A percentile compares a stretch with the other conserved stretches of the same genome.
Conservation (phyloP, 1,140 invertebrate species). For the Listronotus bonariensis region DNA sequence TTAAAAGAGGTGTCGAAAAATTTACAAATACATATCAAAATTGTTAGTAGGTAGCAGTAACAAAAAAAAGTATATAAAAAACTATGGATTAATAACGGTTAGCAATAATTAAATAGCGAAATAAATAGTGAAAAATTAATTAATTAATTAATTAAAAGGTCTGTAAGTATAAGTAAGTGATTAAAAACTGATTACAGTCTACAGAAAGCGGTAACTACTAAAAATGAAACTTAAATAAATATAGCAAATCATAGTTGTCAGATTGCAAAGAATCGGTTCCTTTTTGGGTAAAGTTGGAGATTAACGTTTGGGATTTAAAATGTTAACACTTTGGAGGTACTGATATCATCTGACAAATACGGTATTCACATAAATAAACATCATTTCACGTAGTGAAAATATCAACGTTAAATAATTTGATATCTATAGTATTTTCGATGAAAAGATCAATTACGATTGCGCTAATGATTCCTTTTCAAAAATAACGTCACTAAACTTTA, state of each 20-base stretch:
- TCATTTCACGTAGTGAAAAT: slow-evolving; percentile 1
- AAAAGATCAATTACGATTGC: no score
- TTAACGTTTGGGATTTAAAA: neutral
- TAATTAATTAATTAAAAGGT: slow-evolving; percentile 8
- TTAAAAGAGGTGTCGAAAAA: no score
- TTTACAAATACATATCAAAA: slow-evolving; percentile 10
- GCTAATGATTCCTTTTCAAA: no score
- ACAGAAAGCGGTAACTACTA: slow-evolving; percentile 18
- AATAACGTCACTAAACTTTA: no score
- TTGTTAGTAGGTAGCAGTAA: slow-evolving; percentile 19
- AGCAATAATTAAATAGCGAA: slow-evolving; percentile 8
- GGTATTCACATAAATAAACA: slow-evolving; percentile 9
- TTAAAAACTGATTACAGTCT: slow-evolving; percentile 12
- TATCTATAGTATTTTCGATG: no score
- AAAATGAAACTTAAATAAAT: slow-evolving; percentile 28
- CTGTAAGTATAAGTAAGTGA: slow-evolving; percentile 14
- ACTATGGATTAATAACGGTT: slow-evolving; percentile 21
- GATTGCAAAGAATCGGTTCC: slow-evolving; percentile 36
- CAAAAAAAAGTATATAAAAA: slow-evolving; percentile 2
- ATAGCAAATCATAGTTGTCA: slow-evolving; percentile 30
- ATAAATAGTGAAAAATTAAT: slow-evolving; percentile 22
- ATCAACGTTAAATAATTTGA: slow-evolving; percentile 1
- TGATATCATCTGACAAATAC: slow-evolving; percentile 15
- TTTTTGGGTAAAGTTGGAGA: slow-evolving; percentile 11
- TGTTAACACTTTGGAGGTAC: slow-evolving; percentile 7